phyloP scores from a whole-genome alignment of 2,888 invertebrate species.

The Coelogynopora nodosa region DNA sequence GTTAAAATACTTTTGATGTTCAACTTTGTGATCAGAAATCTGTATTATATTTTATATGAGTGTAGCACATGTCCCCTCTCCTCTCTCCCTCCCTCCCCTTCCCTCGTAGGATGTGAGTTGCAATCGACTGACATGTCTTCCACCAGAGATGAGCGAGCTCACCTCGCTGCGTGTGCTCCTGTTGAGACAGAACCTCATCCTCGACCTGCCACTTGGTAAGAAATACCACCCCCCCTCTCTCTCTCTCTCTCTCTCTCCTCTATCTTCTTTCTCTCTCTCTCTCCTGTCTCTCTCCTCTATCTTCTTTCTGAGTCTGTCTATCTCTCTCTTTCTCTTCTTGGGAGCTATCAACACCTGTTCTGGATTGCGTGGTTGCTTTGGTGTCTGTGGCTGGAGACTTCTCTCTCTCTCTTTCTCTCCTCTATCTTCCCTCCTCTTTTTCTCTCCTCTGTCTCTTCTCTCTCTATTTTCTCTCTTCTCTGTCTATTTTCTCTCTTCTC shows the following conservation, averaged over 20 bases:
- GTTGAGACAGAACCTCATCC: slow-evolving; percentile 22
- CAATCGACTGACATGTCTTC: slow-evolving; percentile 35
- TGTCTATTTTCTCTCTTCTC: too few relatives aligned
- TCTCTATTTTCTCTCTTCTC: too few relatives aligned
- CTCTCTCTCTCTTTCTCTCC: too few relatives aligned
- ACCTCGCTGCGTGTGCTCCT: not conserved
- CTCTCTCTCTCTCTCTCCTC: not conserved
- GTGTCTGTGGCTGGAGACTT: too few relatives aligned
- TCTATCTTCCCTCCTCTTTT: too few relatives aligned
- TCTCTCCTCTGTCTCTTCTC: too few relatives aligned
- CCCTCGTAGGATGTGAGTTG: slow-evolving; percentile 26
- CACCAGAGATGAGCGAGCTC: not conserved
- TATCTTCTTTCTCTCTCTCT: not conserved
- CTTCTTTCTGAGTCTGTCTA: not conserved
- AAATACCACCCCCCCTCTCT: not conserved
- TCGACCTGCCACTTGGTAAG: slow-evolving; percentile 28
- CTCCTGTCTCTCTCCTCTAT: not conserved
- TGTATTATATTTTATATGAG: too few relatives aligned
- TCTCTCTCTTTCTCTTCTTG: not conserved
- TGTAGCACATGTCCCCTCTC: too few relatives aligned
- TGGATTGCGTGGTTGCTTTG: not conserved
- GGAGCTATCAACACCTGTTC: not conserved
- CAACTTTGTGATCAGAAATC: too few relatives aligned
- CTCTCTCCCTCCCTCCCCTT: too few relatives aligned
- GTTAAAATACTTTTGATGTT: too few relatives aligned